These are phyloP conservation scores for Beris morrisii DNA, from an alignment of 2,888 invertebrate genomes.

Conservation along the genomic window DNA sequence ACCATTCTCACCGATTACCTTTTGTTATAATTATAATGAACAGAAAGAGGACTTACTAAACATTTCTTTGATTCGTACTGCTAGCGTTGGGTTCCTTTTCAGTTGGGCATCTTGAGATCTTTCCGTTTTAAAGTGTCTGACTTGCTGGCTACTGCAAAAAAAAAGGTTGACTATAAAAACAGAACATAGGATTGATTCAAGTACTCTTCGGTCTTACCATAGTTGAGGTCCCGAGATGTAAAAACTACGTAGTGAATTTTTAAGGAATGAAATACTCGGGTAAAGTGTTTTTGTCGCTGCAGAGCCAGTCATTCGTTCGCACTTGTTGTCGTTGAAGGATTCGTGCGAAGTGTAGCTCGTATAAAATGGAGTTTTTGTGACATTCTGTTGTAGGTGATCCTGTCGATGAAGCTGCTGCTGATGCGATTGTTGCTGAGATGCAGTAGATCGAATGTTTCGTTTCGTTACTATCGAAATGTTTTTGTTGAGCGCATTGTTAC, in stretches of 20 bases:
- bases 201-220: not conserved
- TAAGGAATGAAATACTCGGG: not conserved
- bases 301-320: slow-evolving; percentile 11
- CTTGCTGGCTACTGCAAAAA: slow-evolving; percentile 55
- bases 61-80: slow-evolving; percentile 66
- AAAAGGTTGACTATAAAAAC: not conserved
- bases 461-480: slow-evolving; percentile 4
- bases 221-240: slow-evolving; percentile 3
- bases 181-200: not conserved
- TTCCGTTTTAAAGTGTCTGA: slow-evolving; percentile 79
- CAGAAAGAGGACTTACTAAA: slow-evolving; percentile 48
- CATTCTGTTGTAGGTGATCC: slow-evolving; percentile 50
- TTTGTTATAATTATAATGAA: no score
- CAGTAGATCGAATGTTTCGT: slow-evolving; percentile 14
- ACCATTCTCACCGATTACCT: no score
- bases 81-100: slow-evolving; percentile 70
- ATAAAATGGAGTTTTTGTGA: slow-evolving; percentile 44
- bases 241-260: not conserved
- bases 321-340: slow-evolving; percentile 36
- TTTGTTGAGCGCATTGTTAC: slow-evolving; percentile 30
- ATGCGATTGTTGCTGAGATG: not conserved
- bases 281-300: not conserved
- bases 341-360: slow-evolving; percentile 36
- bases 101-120: slow-evolving; percentile 70
- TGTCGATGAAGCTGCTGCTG: slow-evolving; percentile 48